Evolutionary conservation across 2,888 invertebrate genomes (phyloP), one percentile per base, ranked within the genome.

Genomic region (Aphodius granarius): DNA sequence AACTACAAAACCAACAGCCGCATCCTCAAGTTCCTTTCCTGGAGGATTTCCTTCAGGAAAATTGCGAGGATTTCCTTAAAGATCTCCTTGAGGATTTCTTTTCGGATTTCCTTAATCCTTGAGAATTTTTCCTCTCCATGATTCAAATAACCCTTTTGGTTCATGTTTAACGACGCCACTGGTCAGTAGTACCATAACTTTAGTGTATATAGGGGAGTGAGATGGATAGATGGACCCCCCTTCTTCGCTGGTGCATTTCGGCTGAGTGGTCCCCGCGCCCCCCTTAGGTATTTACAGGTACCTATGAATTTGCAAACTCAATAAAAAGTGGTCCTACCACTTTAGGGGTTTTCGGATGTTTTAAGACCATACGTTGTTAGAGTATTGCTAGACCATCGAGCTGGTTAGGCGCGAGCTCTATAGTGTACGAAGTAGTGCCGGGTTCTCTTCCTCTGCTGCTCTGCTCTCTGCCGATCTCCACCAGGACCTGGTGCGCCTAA

Each of bases 251-350:
- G 5, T 68, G 43, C 21, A n/a, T 68, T 68, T 20, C 66, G 66
- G 20, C 18, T 16, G 16, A 65, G 68, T 16, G 68, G 68, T 79
- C 81, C 81, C 84, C 82, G 80, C 82, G 81, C 81, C 83, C 81
- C 84, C 81, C 83, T 83, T 82, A 81, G 82, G 80, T 80, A 79
- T 76, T 78, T 84, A 85, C 86, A 88, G 88, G 88, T 89, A 89
- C 89, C 89, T 89, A 89, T 89, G 90, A 89, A 89, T 90, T 89
- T 89, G 89, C 89, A 88, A 89, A 89, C 88, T 89, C 89, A 89
- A 89, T 89, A 89, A 90, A 90, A 90, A 90, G 90, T 89, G 89
- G 90, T 89, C 89, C 89, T 89, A 89, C 89, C 89, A 89, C 89
- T 89, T 89, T 89, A 89, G 89, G 86, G 86, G 86, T 72, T 85